These are phyloP conservation scores for Limosa lapponica DNA, from an alignment of 2,797 vertebrate genomes.

Conservation along the genomic window DNA sequence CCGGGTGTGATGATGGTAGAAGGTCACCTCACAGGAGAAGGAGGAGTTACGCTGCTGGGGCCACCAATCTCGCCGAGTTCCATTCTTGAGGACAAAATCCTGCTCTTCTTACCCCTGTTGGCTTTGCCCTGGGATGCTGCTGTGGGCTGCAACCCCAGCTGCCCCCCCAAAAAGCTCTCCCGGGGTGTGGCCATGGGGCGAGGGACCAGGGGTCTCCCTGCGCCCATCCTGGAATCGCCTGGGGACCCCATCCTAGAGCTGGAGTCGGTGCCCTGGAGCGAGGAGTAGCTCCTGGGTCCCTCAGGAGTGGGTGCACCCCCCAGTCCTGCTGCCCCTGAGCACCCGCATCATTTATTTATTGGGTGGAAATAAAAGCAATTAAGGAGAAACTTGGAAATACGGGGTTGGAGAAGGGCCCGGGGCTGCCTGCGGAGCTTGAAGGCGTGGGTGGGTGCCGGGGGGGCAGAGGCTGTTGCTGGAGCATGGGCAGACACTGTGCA, in stretches of 20 bases:
- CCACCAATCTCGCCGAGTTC: rapidly evolving
- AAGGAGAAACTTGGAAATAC: background rate
- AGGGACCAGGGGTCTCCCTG: background rate
- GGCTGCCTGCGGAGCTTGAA: background rate
- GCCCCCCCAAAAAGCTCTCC: background rate
- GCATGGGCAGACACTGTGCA: rapidly evolving
- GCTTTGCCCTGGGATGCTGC: background rate
- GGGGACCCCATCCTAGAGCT: background rate
- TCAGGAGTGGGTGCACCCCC: rapidly evolving
- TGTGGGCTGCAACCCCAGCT: background rate
- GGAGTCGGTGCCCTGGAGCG: rapidly evolving
- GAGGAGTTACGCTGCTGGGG: background rate
- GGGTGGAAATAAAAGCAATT: background rate
- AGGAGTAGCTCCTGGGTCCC: background rate
- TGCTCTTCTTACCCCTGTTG: background rate
- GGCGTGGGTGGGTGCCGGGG: background rate
- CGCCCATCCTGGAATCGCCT: background rate
- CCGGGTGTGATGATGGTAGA: background rate
- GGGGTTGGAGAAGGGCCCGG: background rate
- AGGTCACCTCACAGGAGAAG: background rate
- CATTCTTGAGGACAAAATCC: background rate
- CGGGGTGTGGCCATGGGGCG: background rate
- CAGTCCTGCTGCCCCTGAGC: background rate
- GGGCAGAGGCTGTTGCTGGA: background rate
- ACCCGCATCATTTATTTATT: rapidly evolving